Conservation (phyloP, 2,888 invertebrate genomes). For the Cryptocephalus moraei region DNA sequence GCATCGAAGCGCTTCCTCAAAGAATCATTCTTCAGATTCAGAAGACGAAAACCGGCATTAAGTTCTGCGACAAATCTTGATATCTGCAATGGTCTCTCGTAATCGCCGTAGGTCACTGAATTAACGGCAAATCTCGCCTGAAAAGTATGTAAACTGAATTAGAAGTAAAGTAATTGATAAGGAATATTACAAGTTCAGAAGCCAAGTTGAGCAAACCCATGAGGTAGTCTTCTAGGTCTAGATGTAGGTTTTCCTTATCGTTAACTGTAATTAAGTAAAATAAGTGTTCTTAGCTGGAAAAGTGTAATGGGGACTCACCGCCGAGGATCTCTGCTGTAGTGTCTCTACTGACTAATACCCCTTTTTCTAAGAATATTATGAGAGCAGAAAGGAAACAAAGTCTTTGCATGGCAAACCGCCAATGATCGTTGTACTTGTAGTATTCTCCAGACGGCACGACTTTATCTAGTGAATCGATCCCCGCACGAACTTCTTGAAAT, state of each 20-base stretch:
- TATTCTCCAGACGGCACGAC: constrained; percentile 69
- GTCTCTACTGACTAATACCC: constrained; percentile 61
- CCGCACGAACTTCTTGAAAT: constrained; percentile 54
- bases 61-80: constrained; percentile 77
- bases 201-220: constrained; percentile 74
- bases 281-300: background rate
- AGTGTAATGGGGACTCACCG: constrained; percentile 38
- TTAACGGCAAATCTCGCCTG: constrained; percentile 74
- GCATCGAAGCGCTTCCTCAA: constrained; percentile 79
- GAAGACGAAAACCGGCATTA: constrained; percentile 78
- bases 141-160: constrained; percentile 22
- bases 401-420: constrained; percentile 74
- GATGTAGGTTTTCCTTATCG: constrained; percentile 68
- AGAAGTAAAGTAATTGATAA: background rate
- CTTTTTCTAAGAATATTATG: constrained; percentile 70
- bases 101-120: constrained; percentile 76
- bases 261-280: constrained; percentile 47
- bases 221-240: constrained; percentile 86
- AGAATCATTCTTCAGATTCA: constrained; percentile 85
- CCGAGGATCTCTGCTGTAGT: constrained; percentile 70
- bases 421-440: constrained; percentile 81
- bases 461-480: constrained; percentile 52
- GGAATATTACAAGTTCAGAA: constrained; percentile 62
- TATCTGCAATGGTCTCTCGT: constrained; percentile 68
- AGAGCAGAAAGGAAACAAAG: constrained; percentile 69